Evolutionary conservation across 1,140 invertebrate genomes (phyloP), one percentile per base, ranked within the genome.

Genomic region (Stratiolaelaps scimitus): DNA sequence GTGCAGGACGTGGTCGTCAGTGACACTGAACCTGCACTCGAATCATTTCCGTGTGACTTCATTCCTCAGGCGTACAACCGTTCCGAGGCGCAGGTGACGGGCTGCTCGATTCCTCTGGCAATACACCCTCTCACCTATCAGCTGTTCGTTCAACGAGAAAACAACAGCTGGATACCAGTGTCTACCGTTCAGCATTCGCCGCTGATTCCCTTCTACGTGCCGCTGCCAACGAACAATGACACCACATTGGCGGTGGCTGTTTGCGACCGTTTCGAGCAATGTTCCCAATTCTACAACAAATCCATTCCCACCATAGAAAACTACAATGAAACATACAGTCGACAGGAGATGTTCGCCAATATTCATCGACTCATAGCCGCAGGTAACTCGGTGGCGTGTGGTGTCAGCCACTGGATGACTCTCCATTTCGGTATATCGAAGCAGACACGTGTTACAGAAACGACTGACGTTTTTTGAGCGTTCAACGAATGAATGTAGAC

Each of bases 251-350:
- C 53, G 1, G 53, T 60, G 15, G 26, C 53, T 2, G 53, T 60
- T n/a, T 60, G 53, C 23, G 53, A 60, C 23, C 53, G 53, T 17
- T 60, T 60, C 10, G 53, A 60, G 53, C 53, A 60, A 26, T 60
- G 53, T 10, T 60, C 53, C 26, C 2, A 19, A 5, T 60, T 60
- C 23, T 60, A 60, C 53, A 60, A 60, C 23, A 60, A 60, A 26
- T 19, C 15, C 26, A 26, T 60, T 60, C 15, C 53, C 26, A 60
- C 53, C 15, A 26, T 60, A 15, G 53, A 60, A 15, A 60, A 4
- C 23, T 60, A 29, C 23, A 60, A 60, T 34, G 53, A 60, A 60
- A 60, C 53, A 17, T 60, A 60, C 23, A 60, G 53, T 23, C 15
- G 23, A 19, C 15, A 60, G 10, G 53, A 60, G 20, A 60, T 60